Evolutionary conservation across 2,113 vertebrate genomes (phyloP).

Genomic region (Nannobrachium achirus): DNA sequence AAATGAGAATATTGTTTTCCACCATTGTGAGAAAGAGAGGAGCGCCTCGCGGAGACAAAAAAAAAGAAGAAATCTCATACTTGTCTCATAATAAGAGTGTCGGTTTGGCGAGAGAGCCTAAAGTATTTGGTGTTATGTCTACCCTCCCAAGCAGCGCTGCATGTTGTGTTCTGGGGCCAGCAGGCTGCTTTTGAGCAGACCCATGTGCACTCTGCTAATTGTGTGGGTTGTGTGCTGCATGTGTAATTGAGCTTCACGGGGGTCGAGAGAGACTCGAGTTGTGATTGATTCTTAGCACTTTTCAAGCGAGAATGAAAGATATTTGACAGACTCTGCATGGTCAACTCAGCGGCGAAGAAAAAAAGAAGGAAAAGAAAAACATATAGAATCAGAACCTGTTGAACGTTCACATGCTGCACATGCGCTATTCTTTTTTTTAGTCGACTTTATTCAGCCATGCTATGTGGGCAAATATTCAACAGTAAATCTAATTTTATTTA

Average conservation of each 20-base stretch:
- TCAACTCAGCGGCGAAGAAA: no score
- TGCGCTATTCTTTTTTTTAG: background rate
- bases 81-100: constrained; percentile 30
- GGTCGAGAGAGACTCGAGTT: constrained; percentile 31
- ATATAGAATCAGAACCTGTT: no score
- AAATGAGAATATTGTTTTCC: no score
- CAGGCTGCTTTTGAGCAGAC: constrained; percentile 46
- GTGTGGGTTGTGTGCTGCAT: constrained; percentile 14
- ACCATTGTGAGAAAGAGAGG: constrained; percentile 17
- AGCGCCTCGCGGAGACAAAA: constrained; percentile 31
- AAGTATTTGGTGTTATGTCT: constrained; percentile 62
- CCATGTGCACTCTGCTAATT: constrained; percentile 49
- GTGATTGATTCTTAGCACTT: constrained; percentile 30
- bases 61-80: constrained; percentile 24
- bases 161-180: constrained; percentile 17
- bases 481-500: no score
- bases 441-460: no score
- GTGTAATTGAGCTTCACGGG: constrained; percentile 44
- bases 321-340: constrained; percentile 6
- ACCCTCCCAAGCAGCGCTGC: constrained; percentile 22
- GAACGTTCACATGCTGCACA: background rate
- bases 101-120: constrained; percentile 56
- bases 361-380: no score
- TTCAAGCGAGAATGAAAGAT: constrained; percentile 10
- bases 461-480: no score